These are phyloP conservation scores for Lepus europaeus DNA, from an alignment of 2,113 vertebrate genomes.

Conservation along the genomic window DNA sequence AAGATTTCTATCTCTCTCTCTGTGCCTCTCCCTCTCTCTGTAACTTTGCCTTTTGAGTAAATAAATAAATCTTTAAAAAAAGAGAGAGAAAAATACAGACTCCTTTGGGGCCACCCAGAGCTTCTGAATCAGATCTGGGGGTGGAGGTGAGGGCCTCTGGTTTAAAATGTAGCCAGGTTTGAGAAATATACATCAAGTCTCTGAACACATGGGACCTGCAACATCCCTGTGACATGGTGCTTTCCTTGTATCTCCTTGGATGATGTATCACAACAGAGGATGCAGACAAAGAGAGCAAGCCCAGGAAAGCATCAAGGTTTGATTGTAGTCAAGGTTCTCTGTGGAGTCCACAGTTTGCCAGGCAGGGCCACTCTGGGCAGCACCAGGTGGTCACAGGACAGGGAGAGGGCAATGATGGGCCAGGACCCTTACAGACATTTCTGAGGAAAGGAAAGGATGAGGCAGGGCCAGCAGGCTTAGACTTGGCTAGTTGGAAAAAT, in stretches of 20 bases:
- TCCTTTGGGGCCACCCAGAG: too few relatives aligned
- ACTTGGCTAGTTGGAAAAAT: neutral
- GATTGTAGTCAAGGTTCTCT: neutral
- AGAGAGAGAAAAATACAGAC: too few relatives aligned
- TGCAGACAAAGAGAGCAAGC: neutral
- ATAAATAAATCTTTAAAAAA: too few relatives aligned
- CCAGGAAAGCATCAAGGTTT: neutral
- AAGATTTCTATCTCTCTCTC: too few relatives aligned
- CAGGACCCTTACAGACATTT: neutral
- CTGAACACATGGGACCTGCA: too few relatives aligned
- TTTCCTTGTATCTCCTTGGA: neutral
- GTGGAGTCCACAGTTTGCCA: neutral
- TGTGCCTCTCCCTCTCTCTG: too few relatives aligned
- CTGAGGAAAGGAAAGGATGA: neutral
- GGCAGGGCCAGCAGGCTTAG: neutral
- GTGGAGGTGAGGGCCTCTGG: neutral
- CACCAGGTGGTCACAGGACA: neutral
- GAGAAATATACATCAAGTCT: neutral
- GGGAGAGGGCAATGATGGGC: accelerated
- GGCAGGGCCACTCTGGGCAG: neutral
- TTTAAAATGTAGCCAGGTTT: neutral
- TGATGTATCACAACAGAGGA: neutral
- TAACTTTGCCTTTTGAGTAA: too few relatives aligned
- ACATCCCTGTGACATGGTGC: neutral
- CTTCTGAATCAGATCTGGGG: neutral